Base-by-base conservation (phyloP, 2,888 invertebrate species). In the Andrena dorsata region DNA sequence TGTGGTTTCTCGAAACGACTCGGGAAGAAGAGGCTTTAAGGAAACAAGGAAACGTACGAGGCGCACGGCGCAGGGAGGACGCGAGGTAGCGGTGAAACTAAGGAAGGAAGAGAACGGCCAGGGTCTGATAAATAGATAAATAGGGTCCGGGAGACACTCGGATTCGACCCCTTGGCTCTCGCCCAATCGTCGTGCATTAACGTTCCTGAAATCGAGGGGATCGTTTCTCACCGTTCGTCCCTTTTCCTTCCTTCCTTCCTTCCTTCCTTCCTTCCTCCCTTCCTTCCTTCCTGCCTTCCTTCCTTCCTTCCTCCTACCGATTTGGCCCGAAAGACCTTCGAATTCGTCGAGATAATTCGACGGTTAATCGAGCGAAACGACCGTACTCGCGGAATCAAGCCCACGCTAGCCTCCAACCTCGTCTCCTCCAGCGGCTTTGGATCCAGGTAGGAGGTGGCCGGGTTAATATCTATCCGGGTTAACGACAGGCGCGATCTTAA, bases 121-220 rank as follows among this genome's bases (percentile, higher is more conserved):
- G 16, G 65, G 80, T 82, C 82, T 83, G 83, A 89, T 89, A 89
- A 90, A 90, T 88, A 88, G 89, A 89, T 90, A 89, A 90, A 89
- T 86, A 90, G 86, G 78, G 66, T 83, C 65, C 66, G 66, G 74
- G 81, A 87, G 76, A 80, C 80, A 80, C 81, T 79, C 73, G 84
- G 82, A 83, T 84, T 78, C 72, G 73, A 49, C 49, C 64, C 56
- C 61, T 82, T 86, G 84, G 84, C 88, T 71, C 73, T 80, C 81
- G 84, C 78, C 84, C 84, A 87, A 89, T 89, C 87, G 82, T 58
- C 75, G 84, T 85, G 88, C 86, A 88, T 88, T 88, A 89, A 86
- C 88, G 83, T 86, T 85, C 80, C 85, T 80, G 76, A 80, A 80
- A 88, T 87, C 84, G 82, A 77, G 72, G 65, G 64, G 73, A 71